Base-by-base conservation (phyloP, 2,113 vertebrate genomes). In the Psephotus haematonotus region DNA sequence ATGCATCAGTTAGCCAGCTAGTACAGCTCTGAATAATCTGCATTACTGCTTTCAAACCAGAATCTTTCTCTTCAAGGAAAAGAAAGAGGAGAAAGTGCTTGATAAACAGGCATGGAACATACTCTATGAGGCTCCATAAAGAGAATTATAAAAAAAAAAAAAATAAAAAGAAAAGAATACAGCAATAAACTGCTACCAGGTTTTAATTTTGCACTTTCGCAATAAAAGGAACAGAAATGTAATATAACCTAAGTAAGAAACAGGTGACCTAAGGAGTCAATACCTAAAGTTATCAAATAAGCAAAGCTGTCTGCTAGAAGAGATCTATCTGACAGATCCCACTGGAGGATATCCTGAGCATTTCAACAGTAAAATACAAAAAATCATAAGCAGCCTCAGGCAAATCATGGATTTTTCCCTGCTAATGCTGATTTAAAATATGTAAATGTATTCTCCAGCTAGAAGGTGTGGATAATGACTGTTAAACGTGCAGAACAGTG, bases 401-500 rank as follows among this genome's bases (percentile, higher is more conserved):
- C 47, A 97, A 91, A 93, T 67, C 9, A 60, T 4, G 7, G 69
- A 62, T 92, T 86, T 79, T 60, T 7, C 46, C 37, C 63, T 62
- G 50, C 10, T 84, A 74, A 93, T 70, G 71, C 63, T 67, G 87
- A 88, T 86, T 82, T 92, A 46, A 96, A 81, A 88, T 53, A 95
- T 83, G 79, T 50, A 95, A 94, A 90, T 81, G 22, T 41, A 63
- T 95, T 93, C 87, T 59, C 18, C 13, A 74, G 76, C 59, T 75
- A 33, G 50, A 82, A 83, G 90, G 90, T 82, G 83, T 47, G 81
- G 82, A 63, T 69, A 85, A 85, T 11, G 71, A 41, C 53, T 67
- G 83, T 16, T 77, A 19, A 65, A 87, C 3, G 4, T 62, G 74
- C 82, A 86, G 47, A 82, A 35, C 39, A 70, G 59, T 77, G 91